phyloP scores from a whole-genome alignment of 2,797 vertebrate species.

The Sebastes minor region DNA sequence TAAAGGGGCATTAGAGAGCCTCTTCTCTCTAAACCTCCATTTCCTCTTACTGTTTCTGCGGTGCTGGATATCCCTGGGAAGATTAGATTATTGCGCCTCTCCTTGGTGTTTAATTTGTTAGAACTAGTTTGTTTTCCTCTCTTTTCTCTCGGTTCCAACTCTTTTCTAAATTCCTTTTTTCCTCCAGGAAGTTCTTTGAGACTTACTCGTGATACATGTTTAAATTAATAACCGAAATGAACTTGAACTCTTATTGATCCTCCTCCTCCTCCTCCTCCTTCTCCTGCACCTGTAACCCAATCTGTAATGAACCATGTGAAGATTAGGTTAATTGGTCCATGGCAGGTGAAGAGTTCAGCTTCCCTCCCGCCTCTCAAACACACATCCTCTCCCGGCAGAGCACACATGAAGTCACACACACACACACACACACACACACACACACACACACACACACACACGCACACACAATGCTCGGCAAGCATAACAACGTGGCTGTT shows the following conservation, averaged over 20 bases:
- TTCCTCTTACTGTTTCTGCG: background rate
- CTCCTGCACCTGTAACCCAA: constrained; percentile 14
- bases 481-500: constrained; percentile 36
- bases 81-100: background rate
- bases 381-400: background rate
- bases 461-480: background rate
- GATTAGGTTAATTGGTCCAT: constrained; percentile 61
- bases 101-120: background rate
- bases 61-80: background rate
- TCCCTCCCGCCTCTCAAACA: background rate
- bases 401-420: background rate
- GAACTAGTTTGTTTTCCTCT: background rate
- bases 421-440: background rate
- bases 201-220: background rate
- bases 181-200: background rate
- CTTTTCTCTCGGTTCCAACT: background rate
- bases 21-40: constrained; percentile 29
- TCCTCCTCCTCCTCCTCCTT: background rate
- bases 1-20: constrained; percentile 43
- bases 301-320: constrained; percentile 46
- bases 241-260: constrained; percentile 44
- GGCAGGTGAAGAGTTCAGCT: constrained; percentile 46
- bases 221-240: constrained; percentile 29
- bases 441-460: background rate
- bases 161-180: background rate